Evolutionary conservation across 2,797 vertebrate species (phyloP).

Genomic region (Adelosebastes latens): DNA sequence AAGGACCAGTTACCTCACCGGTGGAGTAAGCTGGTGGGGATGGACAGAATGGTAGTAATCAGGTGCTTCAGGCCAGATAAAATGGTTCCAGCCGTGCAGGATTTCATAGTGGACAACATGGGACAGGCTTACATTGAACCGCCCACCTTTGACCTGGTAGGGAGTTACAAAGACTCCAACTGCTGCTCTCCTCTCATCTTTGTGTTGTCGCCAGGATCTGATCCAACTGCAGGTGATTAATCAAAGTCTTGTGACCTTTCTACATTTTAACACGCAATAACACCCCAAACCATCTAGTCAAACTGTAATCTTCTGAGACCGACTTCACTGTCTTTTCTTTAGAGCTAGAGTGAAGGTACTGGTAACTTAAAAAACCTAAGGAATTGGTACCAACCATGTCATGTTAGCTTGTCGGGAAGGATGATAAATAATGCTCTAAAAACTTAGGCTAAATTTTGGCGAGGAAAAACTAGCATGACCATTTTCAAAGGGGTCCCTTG

Average conservation of each 20-base stretch:
- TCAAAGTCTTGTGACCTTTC: background rate
- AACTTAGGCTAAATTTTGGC: too few relatives aligned
- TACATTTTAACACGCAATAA: background rate
- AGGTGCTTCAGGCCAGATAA: conserved; percentile 94
- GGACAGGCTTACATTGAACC: conserved; percentile 88
- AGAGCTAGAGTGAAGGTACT: too few relatives aligned
- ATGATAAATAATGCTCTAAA: too few relatives aligned
- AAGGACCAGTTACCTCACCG: conserved; percentile 83
- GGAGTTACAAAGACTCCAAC: conserved; percentile 91
- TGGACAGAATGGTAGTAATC: conserved; percentile 89
- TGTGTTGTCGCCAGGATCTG: conserved; percentile 91
- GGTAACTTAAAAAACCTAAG: too few relatives aligned
- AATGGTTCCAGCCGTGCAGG: conserved; percentile 87
- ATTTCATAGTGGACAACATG: conserved; percentile 89
- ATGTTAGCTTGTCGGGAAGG: too few relatives aligned
- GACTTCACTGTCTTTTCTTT: background rate
- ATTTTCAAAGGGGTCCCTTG: too few relatives aligned
- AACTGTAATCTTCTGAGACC: background rate
- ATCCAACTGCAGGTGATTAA: conserved; percentile 93
- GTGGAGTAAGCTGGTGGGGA: conserved; percentile 80
- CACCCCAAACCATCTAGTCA: background rate
- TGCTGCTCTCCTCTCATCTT: conserved; percentile 94
- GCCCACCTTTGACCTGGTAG: conserved; percentile 92
- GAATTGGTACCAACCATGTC: too few relatives aligned
- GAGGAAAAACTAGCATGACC: too few relatives aligned